A percentile compares a stretch with the other conserved stretches of the same genome.
Conservation (phyloP, 2,888 invertebrate species). For the Sussaba pulchella region DNA sequence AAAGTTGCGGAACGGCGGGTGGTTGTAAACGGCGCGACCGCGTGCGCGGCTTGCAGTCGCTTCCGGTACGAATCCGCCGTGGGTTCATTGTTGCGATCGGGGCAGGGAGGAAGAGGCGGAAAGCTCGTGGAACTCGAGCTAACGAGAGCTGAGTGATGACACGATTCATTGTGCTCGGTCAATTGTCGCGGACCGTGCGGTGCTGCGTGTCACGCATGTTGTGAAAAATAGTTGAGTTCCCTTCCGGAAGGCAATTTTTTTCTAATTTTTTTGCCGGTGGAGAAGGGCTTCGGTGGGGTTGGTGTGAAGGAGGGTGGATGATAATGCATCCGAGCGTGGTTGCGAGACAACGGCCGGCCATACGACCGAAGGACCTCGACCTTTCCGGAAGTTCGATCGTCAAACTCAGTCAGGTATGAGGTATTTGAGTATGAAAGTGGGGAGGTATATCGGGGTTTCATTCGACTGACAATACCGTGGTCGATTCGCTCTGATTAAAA, state of each 20-base stretch:
- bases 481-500: no score
- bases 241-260: constrained; percentile 1
- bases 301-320: not conserved
- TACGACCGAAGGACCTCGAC: constrained; percentile 70
- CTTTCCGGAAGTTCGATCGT: constrained; percentile 62
- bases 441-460: not conserved
- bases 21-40: constrained; percentile 17
- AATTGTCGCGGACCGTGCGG: not conserved
- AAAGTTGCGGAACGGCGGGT: constrained; percentile 49
- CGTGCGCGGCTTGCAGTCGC: constrained; percentile 17
- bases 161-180: not conserved
- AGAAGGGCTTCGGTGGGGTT: not conserved
- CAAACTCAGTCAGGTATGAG: constrained; percentile 68
- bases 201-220: not conserved
- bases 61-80: constrained; percentile 9
- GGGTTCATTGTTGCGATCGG: no score
- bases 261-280: not conserved
- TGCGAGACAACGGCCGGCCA: constrained; percentile 62
- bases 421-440: not conserved
- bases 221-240: not conserved
- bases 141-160: constrained; percentile 61
- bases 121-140: not conserved
- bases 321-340: constrained; percentile 65
- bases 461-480: not conserved
- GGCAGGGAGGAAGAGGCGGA: not conserved